Base-by-base conservation (phyloP, 2,113 vertebrate species). In the Myotis davidii region DNA sequence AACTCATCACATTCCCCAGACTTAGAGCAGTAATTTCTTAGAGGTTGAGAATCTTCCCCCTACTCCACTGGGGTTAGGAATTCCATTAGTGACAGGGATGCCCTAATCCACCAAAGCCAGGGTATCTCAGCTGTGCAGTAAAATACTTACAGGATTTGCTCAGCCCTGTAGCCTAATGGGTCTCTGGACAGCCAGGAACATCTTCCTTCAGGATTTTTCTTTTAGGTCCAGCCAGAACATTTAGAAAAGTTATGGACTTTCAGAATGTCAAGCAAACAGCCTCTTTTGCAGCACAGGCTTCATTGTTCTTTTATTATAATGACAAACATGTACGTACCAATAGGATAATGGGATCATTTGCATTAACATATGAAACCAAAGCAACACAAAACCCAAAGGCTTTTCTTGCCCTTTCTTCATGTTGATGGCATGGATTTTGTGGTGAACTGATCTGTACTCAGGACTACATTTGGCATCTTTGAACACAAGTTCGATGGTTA, bases 181-280 rank as follows among this genome's bases (percentile, higher is more conserved):
- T 97, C 91, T 94, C 89, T 94, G 50, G n/a, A 94, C 48, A 89
- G 17, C 74, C 18, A 25, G 34, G 64, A 91, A 39, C 42, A 23
- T 69, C 69, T 64, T 56, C 59, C 76, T 95, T 42, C 56, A 91
- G 52, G 82, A 73, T 48, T 84, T 84, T 90, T 84, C 78, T 85
- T 79, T 94, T 90, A 48, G 77, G 61, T 45, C 96, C 79, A 72
- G 70, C 16, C 20, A n/a, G 70, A 87, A 48, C 81, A 27, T 93
- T 96, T 83, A 93, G 82, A 94, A 95, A 86, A 92, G 39, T 52
- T 92, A 48, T 82, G 79, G 65, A 94, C 59, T 96, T 93, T 90
- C 42, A 94, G 32, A 65, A 64, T 12, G n/a, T 13, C 42, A 85
- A 77, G 23, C 12, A 74, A 85, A 86, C 76, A 74, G 37, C 16